Base-by-base conservation (phyloP, 2,797 vertebrate genomes). In the Enteromius afrohamiltoni region DNA sequence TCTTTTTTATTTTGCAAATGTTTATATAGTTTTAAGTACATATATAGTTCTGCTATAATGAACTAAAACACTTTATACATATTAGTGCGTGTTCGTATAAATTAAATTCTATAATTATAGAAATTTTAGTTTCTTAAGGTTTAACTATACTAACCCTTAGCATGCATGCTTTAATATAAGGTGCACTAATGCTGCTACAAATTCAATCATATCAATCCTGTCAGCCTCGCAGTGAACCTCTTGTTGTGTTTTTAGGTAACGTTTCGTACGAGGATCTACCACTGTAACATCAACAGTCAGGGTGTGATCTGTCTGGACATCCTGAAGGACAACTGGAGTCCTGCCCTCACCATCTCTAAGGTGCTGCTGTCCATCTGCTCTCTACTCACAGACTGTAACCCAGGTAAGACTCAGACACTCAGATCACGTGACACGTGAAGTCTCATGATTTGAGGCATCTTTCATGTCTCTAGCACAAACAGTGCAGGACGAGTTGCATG, bases 201-300 rank as follows among this genome's bases (percentile, higher is more conserved):
- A 16, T 23, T n/a, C 11, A 67, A 67, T 68, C 21, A 7, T 17
- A 45, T 71, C n/a, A 47, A 5, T 45, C 31, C 75, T 17, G 11
- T 75, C 49, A 64, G 23, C 19, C 11, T 79, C 26, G 29, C 31
- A 6, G 0, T 42, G 16, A 42, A 19, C 1, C 0, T 45, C n/a
- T 26, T 19, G 2, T 58, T 37, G 40, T 23, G 71, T 60, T 37
- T 4, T 26, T 91, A 99, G 98, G 98, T 99, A 64, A 99, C 97
- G 0, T 99, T 99, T 91, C 96, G 97, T 82, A 99, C 97, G 16
- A 95, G 98, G 91, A 99, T 99, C 94, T 99, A 99, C 90, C 98
- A 99, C 95, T 99, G 97, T 94, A 99, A 99, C 89, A 99, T 99
- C 89, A 99, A 99, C 95, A 99, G 98, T 89, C 98, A 99, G 94